phyloP scores from a whole-genome alignment of 2,797 vertebrate species.

The Gouania willdenowi region DNA sequence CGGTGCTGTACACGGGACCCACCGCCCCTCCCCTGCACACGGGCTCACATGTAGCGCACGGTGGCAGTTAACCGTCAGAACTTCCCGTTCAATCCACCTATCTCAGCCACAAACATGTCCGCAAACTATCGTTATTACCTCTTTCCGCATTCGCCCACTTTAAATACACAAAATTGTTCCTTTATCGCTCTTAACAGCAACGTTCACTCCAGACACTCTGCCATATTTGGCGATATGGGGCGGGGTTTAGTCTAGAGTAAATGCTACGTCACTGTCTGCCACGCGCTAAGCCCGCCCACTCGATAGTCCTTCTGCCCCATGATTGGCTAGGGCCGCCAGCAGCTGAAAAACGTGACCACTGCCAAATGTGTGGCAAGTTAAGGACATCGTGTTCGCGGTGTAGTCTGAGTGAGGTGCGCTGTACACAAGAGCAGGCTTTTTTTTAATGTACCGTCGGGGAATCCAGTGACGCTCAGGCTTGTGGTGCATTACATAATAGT shows the following conservation, averaged over 20 bases:
- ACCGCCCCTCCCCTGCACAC: conserved; percentile 33
- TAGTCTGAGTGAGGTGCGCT: conserved; percentile 4
- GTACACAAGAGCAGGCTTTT: conserved; percentile 15
- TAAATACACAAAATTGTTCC: background rate
- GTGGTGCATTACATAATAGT: conserved; percentile 46
- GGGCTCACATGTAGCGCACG: conserved; percentile 48
- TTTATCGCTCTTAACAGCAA: background rate
- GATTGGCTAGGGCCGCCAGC: conserved; percentile 57
- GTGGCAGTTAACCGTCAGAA: conserved; percentile 1
- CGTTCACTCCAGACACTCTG: background rate
- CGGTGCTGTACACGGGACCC: conserved; percentile 68
- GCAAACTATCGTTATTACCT: too few species aligned
- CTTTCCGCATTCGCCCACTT: too few species aligned
- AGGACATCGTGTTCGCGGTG: conserved; percentile 55
- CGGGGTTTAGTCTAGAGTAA: conserved; percentile 8
- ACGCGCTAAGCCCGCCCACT: conserved; percentile 15
- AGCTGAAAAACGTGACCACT: conserved; percentile 67
- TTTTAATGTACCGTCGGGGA: conserved; percentile 12
- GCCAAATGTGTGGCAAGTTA: conserved; percentile 39
- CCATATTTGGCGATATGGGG: conserved; percentile 47
- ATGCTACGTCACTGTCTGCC: conserved; percentile 6
- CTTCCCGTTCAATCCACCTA: background rate
- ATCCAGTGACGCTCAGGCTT: conserved; percentile 29
- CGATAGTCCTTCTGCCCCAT: background rate
- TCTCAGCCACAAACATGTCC: accelerated